Conservation (phyloP, 1,140 invertebrate genomes). For the Wiebesia pumilae region DNA sequence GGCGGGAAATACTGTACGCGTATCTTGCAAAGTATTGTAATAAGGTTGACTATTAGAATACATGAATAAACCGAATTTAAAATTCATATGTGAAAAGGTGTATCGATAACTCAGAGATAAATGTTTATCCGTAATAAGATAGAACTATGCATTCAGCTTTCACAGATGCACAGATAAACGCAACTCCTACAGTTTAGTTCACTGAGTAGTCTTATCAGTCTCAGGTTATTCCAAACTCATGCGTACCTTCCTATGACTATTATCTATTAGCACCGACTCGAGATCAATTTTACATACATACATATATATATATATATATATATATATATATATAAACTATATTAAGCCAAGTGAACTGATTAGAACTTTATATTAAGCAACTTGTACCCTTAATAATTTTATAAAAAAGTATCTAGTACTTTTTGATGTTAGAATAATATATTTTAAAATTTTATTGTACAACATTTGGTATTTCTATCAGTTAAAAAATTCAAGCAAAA, state of each 20-base stretch:
- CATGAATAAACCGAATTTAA: slow-evolving; percentile 3
- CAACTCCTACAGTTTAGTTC: neutral
- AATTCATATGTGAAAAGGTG: neutral
- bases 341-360: neutral
- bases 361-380: too few relatives aligned
- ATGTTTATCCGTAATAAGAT: slow-evolving; percentile 39
- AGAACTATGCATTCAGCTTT: slow-evolving; percentile 10
- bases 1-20: too few relatives aligned
- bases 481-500: too few relatives aligned
- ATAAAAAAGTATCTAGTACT: too few relatives aligned
- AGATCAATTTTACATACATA: slow-evolving; percentile 1
- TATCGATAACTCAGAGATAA: neutral
- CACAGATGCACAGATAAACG: neutral
- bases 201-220: slow-evolving; percentile 15
- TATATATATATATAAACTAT: neutral
- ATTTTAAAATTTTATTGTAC: too few relatives aligned
- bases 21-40: too few relatives aligned
- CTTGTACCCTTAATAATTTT: too few relatives aligned
- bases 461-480: too few relatives aligned
- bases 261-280: slow-evolving; percentile 10
- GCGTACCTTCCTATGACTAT: neutral
- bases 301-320: too few relatives aligned
- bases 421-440: too few relatives aligned
- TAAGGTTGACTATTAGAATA: neutral
- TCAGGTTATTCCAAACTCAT: neutral